These are phyloP conservation scores for Acrobeloides nanus DNA, from an alignment of 2,888 invertebrate species.

Conservation along the genomic window DNA sequence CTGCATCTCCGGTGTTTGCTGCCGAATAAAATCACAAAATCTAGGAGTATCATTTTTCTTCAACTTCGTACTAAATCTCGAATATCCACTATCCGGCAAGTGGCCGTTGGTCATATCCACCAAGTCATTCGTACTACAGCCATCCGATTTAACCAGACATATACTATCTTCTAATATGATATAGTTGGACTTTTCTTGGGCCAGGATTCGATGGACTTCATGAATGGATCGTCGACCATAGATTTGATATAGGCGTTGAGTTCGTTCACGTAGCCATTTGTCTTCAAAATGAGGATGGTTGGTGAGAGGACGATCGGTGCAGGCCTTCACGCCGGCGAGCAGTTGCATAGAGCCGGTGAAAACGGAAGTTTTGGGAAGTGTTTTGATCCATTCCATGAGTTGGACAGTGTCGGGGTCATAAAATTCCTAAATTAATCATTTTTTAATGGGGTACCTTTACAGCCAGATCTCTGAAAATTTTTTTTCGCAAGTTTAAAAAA, in stretches of 20 bases:
- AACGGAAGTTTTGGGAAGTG: slow-evolving; percentile 39
- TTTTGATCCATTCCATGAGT: slow-evolving; percentile 58
- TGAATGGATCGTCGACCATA: slow-evolving; percentile 55
- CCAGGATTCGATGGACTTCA: slow-evolving; percentile 54
- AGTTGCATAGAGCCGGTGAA: slow-evolving; percentile 59
- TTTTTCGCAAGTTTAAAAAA: no score
- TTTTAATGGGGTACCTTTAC: no score
- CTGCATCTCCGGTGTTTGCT: no score
- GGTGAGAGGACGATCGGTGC: slow-evolving; percentile 57
- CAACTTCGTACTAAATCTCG: no score
- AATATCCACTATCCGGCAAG: slow-evolving; percentile 42
- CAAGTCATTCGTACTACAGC: slow-evolving; percentile 56
- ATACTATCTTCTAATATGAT: slow-evolving; percentile 59
- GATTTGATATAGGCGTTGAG: slow-evolving; percentile 57
- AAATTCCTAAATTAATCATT: slow-evolving; percentile 57
- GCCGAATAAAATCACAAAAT: no score
- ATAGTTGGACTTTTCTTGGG: slow-evolving; percentile 53
- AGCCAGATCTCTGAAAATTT: no score
- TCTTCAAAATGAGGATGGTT: slow-evolving; percentile 60
- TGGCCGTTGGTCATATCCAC: slow-evolving; percentile 57
- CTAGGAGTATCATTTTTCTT: no score
- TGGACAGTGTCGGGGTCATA: slow-evolving; percentile 59
- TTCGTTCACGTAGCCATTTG: slow-evolving; percentile 55
- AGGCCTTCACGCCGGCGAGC: slow-evolving; percentile 58
- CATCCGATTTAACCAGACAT: slow-evolving; percentile 53